Evolutionary conservation across 1,140 invertebrate species (phyloP).

Genomic region (Pseudomyrmex concolor): DNA sequence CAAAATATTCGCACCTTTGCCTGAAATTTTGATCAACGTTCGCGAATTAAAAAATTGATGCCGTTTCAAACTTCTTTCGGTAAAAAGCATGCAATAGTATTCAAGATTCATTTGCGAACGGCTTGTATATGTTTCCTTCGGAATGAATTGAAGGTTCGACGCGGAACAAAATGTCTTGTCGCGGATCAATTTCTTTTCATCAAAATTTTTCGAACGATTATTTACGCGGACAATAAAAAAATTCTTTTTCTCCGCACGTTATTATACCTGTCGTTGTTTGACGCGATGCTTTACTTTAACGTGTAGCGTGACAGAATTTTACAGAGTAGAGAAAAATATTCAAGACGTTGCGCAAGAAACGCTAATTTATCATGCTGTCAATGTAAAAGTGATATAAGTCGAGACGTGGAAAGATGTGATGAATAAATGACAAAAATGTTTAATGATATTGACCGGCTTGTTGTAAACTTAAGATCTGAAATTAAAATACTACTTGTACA

Average conservation of each 20-base stretch:
- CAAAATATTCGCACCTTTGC: too few relatives aligned
- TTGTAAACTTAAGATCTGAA: background rate
- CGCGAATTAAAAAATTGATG: background rate
- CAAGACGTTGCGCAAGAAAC: slow-evolving; percentile 1
- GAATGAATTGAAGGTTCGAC: slow-evolving; percentile 33
- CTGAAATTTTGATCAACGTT: too few relatives aligned
- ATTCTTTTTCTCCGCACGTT: slow-evolving; percentile 52
- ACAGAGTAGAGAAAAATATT: slow-evolving; percentile 2
- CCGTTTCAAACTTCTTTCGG: background rate
- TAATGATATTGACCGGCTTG: background rate
- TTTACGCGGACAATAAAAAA: slow-evolving; percentile 12
- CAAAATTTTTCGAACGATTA: slow-evolving; percentile 56
- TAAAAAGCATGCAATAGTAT: background rate
- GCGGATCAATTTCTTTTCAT: slow-evolving; percentile 52
- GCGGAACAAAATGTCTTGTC: background rate
- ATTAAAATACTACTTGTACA: background rate
- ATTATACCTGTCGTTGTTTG: slow-evolving; percentile 30
- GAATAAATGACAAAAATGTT: slow-evolving; percentile 17
- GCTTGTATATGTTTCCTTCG: slow-evolving; percentile 21
- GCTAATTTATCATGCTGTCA: slow-evolving; percentile 34
- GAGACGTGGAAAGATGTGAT: background rate
- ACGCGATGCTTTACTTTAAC: slow-evolving; percentile 47
- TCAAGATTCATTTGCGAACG: slow-evolving; percentile 36
- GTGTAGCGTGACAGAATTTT: slow-evolving; percentile 15
- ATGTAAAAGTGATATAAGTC: background rate